phyloP scores from a whole-genome alignment of 2,888 invertebrate genomes.

The Uropetala carovei region DNA sequence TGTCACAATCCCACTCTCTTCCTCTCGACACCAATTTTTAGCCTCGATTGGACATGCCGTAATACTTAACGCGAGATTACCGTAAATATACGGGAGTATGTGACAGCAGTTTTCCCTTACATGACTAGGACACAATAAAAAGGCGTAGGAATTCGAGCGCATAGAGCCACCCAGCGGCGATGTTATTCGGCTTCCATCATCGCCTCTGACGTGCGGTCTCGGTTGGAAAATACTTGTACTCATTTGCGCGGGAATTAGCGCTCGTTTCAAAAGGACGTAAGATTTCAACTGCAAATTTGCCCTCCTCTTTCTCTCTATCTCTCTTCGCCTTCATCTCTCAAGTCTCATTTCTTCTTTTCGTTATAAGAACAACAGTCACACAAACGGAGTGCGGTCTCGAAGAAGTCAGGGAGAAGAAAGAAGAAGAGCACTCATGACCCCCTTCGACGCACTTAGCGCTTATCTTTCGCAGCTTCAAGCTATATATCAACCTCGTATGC shows the following conservation, averaged over 20 bases:
- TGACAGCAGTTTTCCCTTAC: not conserved
- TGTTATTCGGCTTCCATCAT: not conserved
- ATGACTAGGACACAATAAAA: not conserved
- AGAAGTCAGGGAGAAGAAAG: not conserved
- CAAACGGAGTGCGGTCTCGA: not conserved
- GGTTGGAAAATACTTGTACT: conserved; percentile 14
- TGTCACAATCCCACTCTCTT: not conserved
- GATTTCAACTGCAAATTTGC: not conserved
- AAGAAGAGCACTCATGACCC: conserved; percentile 11
- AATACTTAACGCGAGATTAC: not conserved
- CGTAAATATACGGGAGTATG: not conserved
- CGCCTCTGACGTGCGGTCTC: conserved; percentile 20
- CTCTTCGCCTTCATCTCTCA: not conserved
- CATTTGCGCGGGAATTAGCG: conserved; percentile 44
- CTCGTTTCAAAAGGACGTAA: not conserved
- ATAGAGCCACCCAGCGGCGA: not conserved
- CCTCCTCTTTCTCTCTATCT: not conserved
- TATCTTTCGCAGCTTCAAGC: not conserved
- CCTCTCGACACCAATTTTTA: not conserved
- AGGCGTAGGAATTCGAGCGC: not conserved
- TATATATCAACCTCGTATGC: not conserved
- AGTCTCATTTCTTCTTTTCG: not conserved
- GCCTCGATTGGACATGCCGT: too few relatives aligned
- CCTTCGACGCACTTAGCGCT: conserved; percentile 18
- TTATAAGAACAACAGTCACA: not conserved